Evolutionary conservation across 2,888 invertebrate genomes (phyloP).

Genomic region (Onthophagus sagittarius): DNA sequence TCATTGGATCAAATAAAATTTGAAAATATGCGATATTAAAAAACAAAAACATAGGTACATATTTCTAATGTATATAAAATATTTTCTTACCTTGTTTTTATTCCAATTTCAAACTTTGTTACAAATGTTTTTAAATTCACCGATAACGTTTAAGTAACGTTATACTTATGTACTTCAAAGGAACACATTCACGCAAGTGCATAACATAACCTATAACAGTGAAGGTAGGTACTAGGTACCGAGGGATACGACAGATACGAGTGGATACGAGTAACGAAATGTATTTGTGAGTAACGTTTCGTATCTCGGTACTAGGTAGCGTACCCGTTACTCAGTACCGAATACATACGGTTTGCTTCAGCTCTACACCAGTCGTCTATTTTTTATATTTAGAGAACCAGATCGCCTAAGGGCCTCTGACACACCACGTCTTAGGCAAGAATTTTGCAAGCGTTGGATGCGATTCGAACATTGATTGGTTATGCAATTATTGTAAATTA

Average conservation of each 20-base stretch:
- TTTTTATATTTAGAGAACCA: no score
- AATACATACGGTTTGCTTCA: neutral
- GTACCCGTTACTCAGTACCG: neutral
- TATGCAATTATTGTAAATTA: no score
- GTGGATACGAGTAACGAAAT: neutral
- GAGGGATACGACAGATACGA: neutral
- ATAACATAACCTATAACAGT: no score
- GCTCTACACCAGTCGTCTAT: no score
- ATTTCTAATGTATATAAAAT: neutral
- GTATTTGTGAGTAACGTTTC: neutral
- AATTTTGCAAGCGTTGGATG: no score
- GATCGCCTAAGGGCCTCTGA: no score
- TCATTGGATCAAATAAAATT: neutral
- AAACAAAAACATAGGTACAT: neutral
- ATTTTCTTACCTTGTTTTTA: neutral
- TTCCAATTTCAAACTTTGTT: neutral
- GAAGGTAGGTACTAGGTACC: neutral
- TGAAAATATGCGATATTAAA: neutral
- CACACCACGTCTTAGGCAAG: no score
- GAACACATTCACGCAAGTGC: no score
- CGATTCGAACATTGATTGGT: no score
- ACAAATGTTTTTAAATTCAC: neutral
- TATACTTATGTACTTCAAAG: no score
- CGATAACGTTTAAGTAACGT: no score
- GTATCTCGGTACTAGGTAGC: neutral